Evolutionary conservation across 2,113 vertebrate species (phyloP), one percentile per base, ranked within the genome.

Genomic region (Lota lota): DNA sequence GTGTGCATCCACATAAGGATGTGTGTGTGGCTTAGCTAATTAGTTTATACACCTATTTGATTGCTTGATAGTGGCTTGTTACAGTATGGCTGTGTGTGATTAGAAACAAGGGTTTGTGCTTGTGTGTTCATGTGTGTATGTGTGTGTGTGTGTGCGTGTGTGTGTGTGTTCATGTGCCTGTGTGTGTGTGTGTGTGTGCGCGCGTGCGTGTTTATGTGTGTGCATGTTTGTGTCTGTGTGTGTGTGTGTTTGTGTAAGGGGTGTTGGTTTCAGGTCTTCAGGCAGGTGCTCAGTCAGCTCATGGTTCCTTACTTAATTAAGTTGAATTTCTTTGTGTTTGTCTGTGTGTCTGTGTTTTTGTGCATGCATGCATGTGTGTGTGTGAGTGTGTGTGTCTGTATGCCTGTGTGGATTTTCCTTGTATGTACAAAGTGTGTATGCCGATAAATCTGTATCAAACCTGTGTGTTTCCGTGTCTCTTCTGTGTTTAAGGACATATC

Each of bases 281-380:
- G 51, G 51, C 92, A 93, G 92, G 91, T 93, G 92, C 88, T 88
- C 78, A 83, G 53, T 86, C 85, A 82, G 84, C 86, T 89, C 85
- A 89, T 83, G 76, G 80, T 85, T 80, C 80, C 69, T 72, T 74
- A 22, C 22, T 77, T 93, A 92, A 93, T 92, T 90, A 91, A 72
- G 79, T 90, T 90, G 70, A 72, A 72, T 67, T 78, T 81, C 77
- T 87, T 85, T 87, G 72, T 87, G 82, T 71, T 62, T 12, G 17
- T 73, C 28, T 86, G 82, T 71, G 28, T n/a, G 17, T 40, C 6
- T 40, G 33, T 63, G 62, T 40, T 4, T 18, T 28, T 63, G 33
- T 47, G 4, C n/a, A 3, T 40, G 64, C 54, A 47, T 54, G 21
- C 54, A 20, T 54, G 21, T 24, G 50, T 17, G 3, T 53, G 47